Evolutionary conservation across 1,140 invertebrate species (phyloP).

Genomic region (Platyscapa corneri): DNA sequence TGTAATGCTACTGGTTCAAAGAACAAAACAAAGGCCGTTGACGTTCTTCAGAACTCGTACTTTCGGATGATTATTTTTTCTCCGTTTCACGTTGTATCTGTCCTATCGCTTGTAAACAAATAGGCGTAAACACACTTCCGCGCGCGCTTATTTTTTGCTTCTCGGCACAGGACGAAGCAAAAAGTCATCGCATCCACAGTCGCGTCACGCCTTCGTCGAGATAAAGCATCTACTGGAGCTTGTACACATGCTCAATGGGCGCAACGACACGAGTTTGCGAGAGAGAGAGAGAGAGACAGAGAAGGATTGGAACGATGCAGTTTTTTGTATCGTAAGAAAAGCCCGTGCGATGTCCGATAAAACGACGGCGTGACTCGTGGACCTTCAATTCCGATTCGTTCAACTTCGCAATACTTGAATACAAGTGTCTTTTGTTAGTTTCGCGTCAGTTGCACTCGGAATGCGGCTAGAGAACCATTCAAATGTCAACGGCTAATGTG

Average conservation of each 20-base stretch:
- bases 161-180: not conserved
- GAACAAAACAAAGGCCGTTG: not conserved
- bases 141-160: not conserved
- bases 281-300: not conserved
- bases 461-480: slow-evolving; percentile 1
- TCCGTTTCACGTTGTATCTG: not conserved
- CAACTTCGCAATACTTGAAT: not conserved
- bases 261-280: not conserved
- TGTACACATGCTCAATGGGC: not conserved
- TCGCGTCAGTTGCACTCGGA: not conserved
- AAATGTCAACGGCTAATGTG: slow-evolving; percentile 18
- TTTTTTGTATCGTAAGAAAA: slow-evolving; percentile 8
- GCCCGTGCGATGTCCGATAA: slow-evolving; percentile 1
- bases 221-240: not conserved
- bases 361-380: not conserved
- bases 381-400: slow-evolving; percentile 29
- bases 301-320: not conserved
- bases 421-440: not conserved
- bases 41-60: not conserved
- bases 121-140: not conserved
- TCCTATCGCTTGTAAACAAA: not conserved
- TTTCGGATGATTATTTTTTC: too few relatives aligned
- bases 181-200: too few relatives aligned
- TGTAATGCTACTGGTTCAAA: too few relatives aligned
- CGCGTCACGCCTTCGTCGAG: too few relatives aligned